A percentile compares a stretch with the other conserved stretches of the same genome.
phyloP scores from a whole-genome alignment of 2,888 invertebrate genomes.

The Lepidochitona cinerea region DNA sequence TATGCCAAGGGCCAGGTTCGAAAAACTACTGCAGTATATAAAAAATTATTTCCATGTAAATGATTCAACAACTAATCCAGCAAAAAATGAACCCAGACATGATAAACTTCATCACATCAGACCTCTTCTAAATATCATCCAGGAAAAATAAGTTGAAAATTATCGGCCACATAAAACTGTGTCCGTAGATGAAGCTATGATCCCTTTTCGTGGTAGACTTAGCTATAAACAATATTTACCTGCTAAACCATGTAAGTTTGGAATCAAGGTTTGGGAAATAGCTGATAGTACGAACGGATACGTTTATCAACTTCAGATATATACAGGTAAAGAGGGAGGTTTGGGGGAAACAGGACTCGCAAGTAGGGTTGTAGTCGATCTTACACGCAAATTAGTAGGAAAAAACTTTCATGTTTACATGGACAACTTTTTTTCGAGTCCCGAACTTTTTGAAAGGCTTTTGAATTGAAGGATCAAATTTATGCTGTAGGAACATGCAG shows the following conservation, averaged over 20 bases:
- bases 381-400: neutral
- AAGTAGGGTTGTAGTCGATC: constrained; percentile 4
- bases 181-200: constrained; percentile 2
- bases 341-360: neutral
- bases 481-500: constrained; percentile 1
- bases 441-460: neutral
- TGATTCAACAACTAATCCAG: neutral
- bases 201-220: neutral
- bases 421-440: constrained; percentile 8
- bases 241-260: constrained; percentile 2
- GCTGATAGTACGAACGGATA: too few species aligned
- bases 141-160: neutral
- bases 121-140: neutral
- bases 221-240: neutral
- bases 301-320: neutral
- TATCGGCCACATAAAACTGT: neutral
- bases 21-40: too few species aligned
- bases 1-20: neutral
- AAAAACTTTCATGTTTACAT: constrained; percentile 3
- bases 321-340: neutral
- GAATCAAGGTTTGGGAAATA: constrained; percentile 7
- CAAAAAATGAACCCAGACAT: neutral
- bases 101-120: neutral
- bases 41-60: neutral
- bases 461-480: too few species aligned